A percentile compares a stretch with the other conserved stretches of the same genome.
Conservation (phyloP, 2,888 invertebrate species). For the Busseola fusca region DNA sequence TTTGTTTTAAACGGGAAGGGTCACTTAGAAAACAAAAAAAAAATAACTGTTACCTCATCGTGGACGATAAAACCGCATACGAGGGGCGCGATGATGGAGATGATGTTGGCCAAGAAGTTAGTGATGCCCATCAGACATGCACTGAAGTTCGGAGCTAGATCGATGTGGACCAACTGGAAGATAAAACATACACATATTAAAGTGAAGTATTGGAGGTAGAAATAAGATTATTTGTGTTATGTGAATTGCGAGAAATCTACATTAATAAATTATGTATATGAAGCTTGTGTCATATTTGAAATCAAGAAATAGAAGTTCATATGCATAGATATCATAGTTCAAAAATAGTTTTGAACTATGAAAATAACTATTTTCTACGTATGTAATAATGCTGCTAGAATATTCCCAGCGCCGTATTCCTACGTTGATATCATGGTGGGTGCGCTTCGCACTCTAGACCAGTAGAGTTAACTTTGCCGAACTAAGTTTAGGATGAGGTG, state of each 20-base stretch:
- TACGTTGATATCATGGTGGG: not conserved
- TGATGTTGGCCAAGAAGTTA: slow-evolving; percentile 93
- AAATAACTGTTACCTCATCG: slow-evolving; percentile 89
- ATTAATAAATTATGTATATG: no score
- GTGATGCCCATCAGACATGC: slow-evolving; percentile 95
- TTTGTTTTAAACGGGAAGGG: no score
- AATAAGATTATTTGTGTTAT: no score
- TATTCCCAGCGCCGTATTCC: not conserved
- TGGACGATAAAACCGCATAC: slow-evolving; percentile 91
- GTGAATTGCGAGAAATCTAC: no score
- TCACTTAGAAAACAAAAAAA: not conserved
- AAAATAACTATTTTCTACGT: not conserved
- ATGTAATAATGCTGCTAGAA: no score
- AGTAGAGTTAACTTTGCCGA: not conserved
- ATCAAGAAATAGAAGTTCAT: no score
- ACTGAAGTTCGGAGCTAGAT: slow-evolving; percentile 94
- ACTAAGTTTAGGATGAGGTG: not conserved
- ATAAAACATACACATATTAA: not conserved
- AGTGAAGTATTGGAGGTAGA: not conserved
- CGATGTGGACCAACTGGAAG: slow-evolving; percentile 92
- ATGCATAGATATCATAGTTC: no score
- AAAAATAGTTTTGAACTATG: not conserved
- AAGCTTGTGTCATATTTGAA: not conserved
- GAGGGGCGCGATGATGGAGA: slow-evolving; percentile 93
- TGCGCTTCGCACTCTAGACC: not conserved